Percentiles rank a stretch among this genome's conserved stretches.
phyloP scores from a whole-genome alignment of 2,888 invertebrate genomes.

The Rotaria socialis region DNA sequence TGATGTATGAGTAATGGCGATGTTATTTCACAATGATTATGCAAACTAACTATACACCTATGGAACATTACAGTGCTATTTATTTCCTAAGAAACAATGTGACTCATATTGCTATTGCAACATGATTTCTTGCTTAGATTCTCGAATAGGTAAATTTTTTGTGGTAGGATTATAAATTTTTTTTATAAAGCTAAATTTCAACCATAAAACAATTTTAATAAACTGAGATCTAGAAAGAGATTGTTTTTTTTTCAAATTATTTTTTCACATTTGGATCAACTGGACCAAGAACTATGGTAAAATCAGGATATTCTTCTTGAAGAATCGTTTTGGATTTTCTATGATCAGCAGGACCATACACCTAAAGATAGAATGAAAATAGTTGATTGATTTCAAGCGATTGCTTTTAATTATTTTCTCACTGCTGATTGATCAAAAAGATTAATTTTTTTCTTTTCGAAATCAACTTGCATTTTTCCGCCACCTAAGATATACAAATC shows the following conservation, averaged over 20 bases:
- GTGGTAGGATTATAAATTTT: not conserved
- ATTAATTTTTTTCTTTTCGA: not conserved
- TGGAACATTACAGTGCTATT: not conserved
- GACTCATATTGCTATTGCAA: not conserved
- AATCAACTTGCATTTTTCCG: not conserved
- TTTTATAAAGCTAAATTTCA: not conserved
- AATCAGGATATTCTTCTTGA: conserved; percentile 13
- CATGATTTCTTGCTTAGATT: not conserved
- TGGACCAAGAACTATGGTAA: not conserved
- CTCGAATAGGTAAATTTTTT: not conserved
- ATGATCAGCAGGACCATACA: conserved; percentile 9
- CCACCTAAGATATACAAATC: conserved; percentile 10
- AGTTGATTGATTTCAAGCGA: not conserved
- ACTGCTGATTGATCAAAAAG: conserved; percentile 10
- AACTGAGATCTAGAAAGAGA: not conserved
- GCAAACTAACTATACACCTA: not conserved
- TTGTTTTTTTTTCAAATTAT: not conserved
- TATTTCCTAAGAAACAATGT: not conserved
- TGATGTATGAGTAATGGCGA: not conserved
- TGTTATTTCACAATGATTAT: not conserved
- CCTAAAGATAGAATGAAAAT: not conserved
- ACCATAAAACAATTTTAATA: not conserved
- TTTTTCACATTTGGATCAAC: not conserved
- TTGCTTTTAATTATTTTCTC: not conserved
- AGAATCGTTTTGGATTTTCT: not conserved